These are phyloP conservation scores for Cotesia vestalis DNA, from an alignment of 1,140 invertebrate species.

Conservation along the genomic window DNA sequence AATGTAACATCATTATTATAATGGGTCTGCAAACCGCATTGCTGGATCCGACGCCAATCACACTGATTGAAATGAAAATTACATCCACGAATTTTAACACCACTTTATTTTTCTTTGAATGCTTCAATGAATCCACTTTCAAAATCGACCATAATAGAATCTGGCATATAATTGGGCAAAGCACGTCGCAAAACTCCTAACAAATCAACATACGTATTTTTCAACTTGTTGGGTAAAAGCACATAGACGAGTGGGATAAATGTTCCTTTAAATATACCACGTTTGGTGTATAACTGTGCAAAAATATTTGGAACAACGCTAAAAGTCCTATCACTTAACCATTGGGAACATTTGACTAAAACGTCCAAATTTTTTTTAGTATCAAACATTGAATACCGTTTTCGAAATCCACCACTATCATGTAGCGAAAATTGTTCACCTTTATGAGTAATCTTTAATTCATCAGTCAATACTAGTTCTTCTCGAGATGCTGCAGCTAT, in stretches of 20 bases:
- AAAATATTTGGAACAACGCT: slow-evolving; percentile 10
- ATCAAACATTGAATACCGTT: too few relatives aligned
- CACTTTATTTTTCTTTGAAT: not conserved
- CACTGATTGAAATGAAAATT: slow-evolving; percentile 17
- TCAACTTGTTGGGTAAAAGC: not conserved
- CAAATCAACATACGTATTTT: not conserved
- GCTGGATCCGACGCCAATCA: not conserved
- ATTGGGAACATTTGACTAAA: not conserved
- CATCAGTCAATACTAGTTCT: slow-evolving; percentile 1
- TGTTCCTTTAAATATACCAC: slow-evolving; percentile 4
- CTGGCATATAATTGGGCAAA: not conserved
- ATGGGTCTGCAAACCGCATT: not conserved
- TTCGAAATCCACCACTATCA: not conserved
- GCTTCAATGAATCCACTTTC: not conserved
- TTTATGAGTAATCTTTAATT: not conserved
- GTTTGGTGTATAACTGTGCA: slow-evolving; percentile 20
- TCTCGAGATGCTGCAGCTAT: too few relatives aligned
- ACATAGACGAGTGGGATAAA: slow-evolving; percentile 19
- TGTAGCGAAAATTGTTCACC: not conserved
- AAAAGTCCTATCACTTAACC: slow-evolving; percentile 19
- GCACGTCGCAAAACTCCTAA: not conserved
- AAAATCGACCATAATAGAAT: not conserved
- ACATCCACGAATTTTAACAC: not conserved
- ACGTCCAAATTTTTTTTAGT: too few relatives aligned
- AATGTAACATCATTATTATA: not conserved